These are phyloP conservation scores for Bungarus multicinctus DNA, from an alignment of 2,113 vertebrate genomes.

Conservation along the genomic window DNA sequence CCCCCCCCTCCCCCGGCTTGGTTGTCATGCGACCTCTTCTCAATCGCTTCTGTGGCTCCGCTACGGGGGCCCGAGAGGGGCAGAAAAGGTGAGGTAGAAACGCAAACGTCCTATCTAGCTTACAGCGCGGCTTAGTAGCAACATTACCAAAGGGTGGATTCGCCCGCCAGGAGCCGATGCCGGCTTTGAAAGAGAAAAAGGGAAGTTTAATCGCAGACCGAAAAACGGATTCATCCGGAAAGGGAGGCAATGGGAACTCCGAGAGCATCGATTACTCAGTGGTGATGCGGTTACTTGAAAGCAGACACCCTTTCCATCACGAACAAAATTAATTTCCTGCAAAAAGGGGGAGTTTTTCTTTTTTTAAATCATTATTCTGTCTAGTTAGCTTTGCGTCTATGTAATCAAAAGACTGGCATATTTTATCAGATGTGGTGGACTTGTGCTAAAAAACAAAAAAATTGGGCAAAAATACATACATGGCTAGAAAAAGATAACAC, in stretches of 20 bases:
- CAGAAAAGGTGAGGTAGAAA: rapidly evolving
- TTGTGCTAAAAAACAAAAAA: too few species aligned
- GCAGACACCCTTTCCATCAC: neutral
- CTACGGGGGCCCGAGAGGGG: neutral
- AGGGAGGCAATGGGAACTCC: neutral
- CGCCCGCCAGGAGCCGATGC: neutral
- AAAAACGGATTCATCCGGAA: neutral
- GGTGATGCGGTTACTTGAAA: neutral
- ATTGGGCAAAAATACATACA: too few species aligned
- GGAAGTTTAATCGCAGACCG: neutral
- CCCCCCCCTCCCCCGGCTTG: too few species aligned
- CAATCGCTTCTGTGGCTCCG: neutral
- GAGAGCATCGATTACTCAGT: neutral
- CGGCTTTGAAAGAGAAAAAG: rapidly evolving
- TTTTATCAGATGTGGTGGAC: too few species aligned
- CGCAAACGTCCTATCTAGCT: neutral
- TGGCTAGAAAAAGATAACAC: too few species aligned
- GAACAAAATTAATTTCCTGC: neutral
- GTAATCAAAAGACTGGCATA: too few species aligned
- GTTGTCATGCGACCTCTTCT: too few species aligned
- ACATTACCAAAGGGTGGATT: neutral
- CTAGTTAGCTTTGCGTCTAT: too few species aligned
- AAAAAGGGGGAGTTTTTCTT: neutral
- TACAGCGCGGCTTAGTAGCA: neutral
- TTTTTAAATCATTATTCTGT: neutral